Evolutionary conservation across 2,797 vertebrate genomes (phyloP).

Genomic region (Holocentrus rufus): DNA sequence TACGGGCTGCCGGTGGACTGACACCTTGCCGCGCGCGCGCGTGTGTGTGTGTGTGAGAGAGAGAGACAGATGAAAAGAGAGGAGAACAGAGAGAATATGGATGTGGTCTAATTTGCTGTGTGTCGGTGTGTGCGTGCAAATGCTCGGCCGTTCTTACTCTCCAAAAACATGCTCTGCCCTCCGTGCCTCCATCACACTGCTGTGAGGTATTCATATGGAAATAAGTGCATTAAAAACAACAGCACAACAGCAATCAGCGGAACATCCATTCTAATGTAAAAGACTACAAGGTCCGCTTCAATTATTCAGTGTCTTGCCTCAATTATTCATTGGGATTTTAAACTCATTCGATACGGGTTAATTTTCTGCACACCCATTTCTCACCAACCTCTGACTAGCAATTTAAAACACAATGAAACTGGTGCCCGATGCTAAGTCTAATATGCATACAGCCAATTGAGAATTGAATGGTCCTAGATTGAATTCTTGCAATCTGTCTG

Average conservation of each 20-base stretch:
- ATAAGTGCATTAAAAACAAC: constrained; percentile 64
- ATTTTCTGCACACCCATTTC: constrained; percentile 40
- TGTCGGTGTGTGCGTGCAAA: constrained; percentile 10
- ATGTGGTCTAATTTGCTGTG: constrained; percentile 20
- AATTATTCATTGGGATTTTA: constrained; percentile 71
- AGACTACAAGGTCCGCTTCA: constrained; percentile 59
- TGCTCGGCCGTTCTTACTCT: neutral
- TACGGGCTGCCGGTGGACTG: constrained; percentile 33
- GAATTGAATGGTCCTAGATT: neutral
- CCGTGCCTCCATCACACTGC: constrained; percentile 4
- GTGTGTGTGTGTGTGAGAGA: constrained; percentile 7
- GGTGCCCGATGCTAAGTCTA: constrained; percentile 2
- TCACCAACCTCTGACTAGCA: constrained; percentile 23
- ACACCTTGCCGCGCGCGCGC: constrained; percentile 21
- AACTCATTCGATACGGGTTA: constrained; percentile 48
- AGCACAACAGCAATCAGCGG: constrained; percentile 49
- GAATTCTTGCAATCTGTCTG: constrained; percentile 15
- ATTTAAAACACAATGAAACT: constrained; percentile 28
- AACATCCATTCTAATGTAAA: constrained; percentile 50
- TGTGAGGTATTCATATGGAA: constrained; percentile 56
- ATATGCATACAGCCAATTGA: constrained; percentile 12
- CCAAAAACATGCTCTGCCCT: constrained; percentile 12
- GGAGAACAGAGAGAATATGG: neutral
- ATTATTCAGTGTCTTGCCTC: constrained; percentile 64
- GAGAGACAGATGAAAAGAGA: neutral